These are phyloP conservation scores for Argyresthia goedartella DNA, from an alignment of 2,888 invertebrate genomes.

Conservation along the genomic window DNA sequence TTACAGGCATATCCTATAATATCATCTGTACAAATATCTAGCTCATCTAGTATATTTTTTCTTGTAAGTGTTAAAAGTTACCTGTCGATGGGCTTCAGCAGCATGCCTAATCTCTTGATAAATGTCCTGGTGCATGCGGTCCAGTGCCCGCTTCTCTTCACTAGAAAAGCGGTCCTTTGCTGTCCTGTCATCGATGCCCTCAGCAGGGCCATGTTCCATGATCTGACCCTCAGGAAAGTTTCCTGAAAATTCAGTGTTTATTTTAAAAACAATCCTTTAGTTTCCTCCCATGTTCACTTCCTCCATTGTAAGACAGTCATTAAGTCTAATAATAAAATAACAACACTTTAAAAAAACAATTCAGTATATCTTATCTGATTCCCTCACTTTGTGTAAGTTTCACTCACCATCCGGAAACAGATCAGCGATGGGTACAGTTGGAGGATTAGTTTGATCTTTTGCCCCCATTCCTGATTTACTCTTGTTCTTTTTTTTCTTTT, in stretches of 20 bases:
- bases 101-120: slow-evolving; percentile 96
- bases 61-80: too few species aligned
- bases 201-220: slow-evolving; percentile 81
- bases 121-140: slow-evolving; percentile 91
- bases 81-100: slow-evolving; percentile 97
- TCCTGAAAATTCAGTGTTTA: slow-evolving; percentile 21
- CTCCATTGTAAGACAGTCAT: too few species aligned
- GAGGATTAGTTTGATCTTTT: slow-evolving; percentile 83
- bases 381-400: too few species aligned
- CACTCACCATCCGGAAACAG: slow-evolving; percentile 82
- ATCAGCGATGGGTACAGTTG: slow-evolving; percentile 87
- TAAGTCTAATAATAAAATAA: too few species aligned
- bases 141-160: slow-evolving; percentile 91
- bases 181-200: slow-evolving; percentile 83
- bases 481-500: slow-evolving; percentile 76
- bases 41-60: neutral
- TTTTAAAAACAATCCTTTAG: too few species aligned
- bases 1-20: too few species aligned
- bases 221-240: slow-evolving; percentile 92
- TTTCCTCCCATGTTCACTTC: too few species aligned
- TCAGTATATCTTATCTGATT: too few species aligned
- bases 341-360: too few species aligned
- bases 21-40: too few species aligned
- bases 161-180: slow-evolving; percentile 88
- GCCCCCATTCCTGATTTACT: slow-evolving; percentile 45